Evolutionary conservation across 92 coral and sea anemone genomes (phyloP).

Genomic region (Phenganax stokvisi): DNA sequence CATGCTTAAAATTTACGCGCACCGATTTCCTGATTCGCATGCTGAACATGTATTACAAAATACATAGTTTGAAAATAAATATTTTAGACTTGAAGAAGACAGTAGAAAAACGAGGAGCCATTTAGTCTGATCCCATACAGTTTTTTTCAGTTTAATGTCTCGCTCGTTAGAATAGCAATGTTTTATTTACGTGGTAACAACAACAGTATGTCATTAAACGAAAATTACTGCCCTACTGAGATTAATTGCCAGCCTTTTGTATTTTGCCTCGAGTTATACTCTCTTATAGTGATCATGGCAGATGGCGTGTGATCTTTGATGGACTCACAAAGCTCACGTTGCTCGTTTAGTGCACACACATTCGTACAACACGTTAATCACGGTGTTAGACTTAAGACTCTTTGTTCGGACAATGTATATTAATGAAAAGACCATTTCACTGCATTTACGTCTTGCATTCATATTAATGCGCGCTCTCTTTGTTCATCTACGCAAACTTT

Average conservation of each 20-base stretch:
- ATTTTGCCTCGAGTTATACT: slow-evolving; percentile 34
- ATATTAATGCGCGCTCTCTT: slow-evolving; percentile 65
- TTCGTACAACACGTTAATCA: not conserved
- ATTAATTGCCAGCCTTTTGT: slow-evolving; percentile 43
- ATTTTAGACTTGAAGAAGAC: not conserved
- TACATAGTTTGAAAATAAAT: not conserved
- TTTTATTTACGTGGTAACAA: slow-evolving; percentile 40
- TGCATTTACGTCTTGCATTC: slow-evolving; percentile 32
- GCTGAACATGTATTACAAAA: not conserved
- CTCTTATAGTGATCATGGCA: slow-evolving; percentile 43
- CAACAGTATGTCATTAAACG: slow-evolving; percentile 46
- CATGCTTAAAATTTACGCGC: not conserved
- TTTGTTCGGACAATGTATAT: slow-evolving; percentile 20
- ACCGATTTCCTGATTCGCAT: not conserved
- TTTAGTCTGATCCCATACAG: slow-evolving; percentile 44
- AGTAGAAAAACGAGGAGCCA: slow-evolving; percentile 30
- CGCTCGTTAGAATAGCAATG: slow-evolving; percentile 30
- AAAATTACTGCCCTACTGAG: slow-evolving; percentile 43
- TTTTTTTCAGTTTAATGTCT: slow-evolving; percentile 25
- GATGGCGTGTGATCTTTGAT: slow-evolving; percentile 37
- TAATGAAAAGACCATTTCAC: slow-evolving; percentile 7
- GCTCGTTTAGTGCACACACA: slow-evolving; percentile 23
- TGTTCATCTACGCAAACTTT: slow-evolving; percentile 56
- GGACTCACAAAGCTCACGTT: slow-evolving; percentile 28
- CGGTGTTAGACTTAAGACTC: not conserved